phyloP scores from a whole-genome alignment of 2,888 invertebrate genomes.

The Atrina japonica region DNA sequence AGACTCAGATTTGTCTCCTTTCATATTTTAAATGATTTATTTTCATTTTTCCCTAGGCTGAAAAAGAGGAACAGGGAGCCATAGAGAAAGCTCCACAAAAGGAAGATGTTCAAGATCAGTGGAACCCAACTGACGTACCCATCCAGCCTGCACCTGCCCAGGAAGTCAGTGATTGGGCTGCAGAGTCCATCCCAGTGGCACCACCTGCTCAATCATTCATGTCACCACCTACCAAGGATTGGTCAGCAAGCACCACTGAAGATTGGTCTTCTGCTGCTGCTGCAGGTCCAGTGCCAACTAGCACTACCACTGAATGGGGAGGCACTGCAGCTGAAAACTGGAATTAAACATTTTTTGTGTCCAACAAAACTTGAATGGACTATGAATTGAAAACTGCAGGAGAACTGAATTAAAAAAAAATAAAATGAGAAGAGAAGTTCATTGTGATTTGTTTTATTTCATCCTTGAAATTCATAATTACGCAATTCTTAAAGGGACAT shows the following conservation, averaged over 20 bases:
- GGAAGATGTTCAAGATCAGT: slow-evolving; percentile 63
- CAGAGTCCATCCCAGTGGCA: slow-evolving; percentile 65
- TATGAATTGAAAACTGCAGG: too few species aligned
- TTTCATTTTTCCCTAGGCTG: slow-evolving; percentile 84
- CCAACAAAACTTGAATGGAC: too few species aligned
- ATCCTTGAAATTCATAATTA: too few species aligned
- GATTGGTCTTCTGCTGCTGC: slow-evolving; percentile 69
- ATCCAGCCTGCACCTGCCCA: slow-evolving; percentile 40
- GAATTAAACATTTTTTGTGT: slow-evolving; percentile 48
- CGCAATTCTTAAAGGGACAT: too few species aligned
- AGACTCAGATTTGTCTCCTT: too few species aligned
- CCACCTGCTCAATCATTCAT: slow-evolving; percentile 47
- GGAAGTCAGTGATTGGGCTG: slow-evolving; percentile 77
- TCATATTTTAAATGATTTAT: too few species aligned
- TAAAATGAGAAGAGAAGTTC: too few species aligned
- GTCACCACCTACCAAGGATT: slow-evolving; percentile 62
- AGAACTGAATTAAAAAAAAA: too few species aligned
- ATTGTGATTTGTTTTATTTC: too few species aligned
- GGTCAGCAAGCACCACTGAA: slow-evolving; percentile 57
- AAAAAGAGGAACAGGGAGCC: slow-evolving; percentile 92
- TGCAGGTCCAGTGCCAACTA: slow-evolving; percentile 45
- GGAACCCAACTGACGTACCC: slow-evolving; percentile 61
- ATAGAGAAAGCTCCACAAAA: slow-evolving; percentile 70
- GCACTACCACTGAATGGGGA: slow-evolving; percentile 66
- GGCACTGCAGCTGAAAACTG: slow-evolving; percentile 71